phyloP scores from a whole-genome alignment of 2,797 vertebrate species.

The Anniella stebbinsi region DNA sequence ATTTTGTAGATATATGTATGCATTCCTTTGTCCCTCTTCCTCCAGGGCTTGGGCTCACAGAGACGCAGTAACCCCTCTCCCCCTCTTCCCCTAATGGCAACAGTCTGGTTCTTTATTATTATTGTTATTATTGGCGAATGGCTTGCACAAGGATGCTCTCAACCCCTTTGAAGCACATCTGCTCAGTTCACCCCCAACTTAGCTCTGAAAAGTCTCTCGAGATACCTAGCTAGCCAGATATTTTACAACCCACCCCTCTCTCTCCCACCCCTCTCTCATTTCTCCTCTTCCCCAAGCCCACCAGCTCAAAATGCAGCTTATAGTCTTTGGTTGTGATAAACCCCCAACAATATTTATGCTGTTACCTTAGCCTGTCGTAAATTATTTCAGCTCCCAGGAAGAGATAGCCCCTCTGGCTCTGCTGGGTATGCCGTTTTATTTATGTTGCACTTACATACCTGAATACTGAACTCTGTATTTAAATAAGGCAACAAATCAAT shows the following conservation, averaged over 20 bases:
- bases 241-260: constrained; percentile 34
- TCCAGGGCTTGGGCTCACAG: constrained; percentile 26
- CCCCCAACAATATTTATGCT: constrained; percentile 74
- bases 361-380: constrained; percentile 76
- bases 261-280: background rate
- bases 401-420: constrained; percentile 74
- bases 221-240: constrained; percentile 7
- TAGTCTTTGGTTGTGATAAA: constrained; percentile 76
- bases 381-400: constrained; percentile 72
- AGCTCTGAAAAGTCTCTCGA: background rate
- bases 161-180: background rate
- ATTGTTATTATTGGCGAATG: background rate
- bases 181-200: constrained; percentile 5
- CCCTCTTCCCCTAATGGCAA: background rate
- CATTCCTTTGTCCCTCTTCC: background rate
- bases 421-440: constrained; percentile 75
- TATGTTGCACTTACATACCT: constrained; percentile 70
- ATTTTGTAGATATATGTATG: constrained; percentile 34
- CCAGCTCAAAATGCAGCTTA: constrained; percentile 71
- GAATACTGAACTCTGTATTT: constrained; percentile 62
- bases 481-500: constrained; percentile 69
- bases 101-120: too few relatives aligned
- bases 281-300: constrained; percentile 58
- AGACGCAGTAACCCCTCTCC: background rate
- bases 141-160: background rate